Evolutionary conservation across 2,797 vertebrate genomes (phyloP).

Genomic region (Pipistrellus kuhlii): DNA sequence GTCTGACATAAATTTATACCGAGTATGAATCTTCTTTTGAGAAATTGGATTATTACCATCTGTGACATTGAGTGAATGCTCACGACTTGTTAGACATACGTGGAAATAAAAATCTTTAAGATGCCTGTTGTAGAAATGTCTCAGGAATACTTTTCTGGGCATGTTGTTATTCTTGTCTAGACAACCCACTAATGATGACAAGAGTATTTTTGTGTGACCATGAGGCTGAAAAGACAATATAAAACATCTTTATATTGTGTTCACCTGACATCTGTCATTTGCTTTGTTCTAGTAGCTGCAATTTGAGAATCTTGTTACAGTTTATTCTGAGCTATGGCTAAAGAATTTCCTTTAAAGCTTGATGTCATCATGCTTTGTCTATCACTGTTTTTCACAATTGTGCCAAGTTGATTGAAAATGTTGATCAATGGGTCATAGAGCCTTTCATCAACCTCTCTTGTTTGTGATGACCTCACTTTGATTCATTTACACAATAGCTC

Average conservation of each 20-base stretch:
- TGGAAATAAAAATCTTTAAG: slow-evolving; percentile 48
- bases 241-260: background rate
- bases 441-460: background rate
- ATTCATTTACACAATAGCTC: background rate
- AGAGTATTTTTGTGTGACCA: background rate
- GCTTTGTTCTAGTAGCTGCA: background rate
- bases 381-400: background rate
- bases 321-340: slow-evolving; percentile 12
- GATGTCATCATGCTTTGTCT: background rate
- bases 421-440: background rate
- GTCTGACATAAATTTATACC: background rate
- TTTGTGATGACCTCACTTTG: slow-evolving; percentile 11
- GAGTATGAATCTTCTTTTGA: slow-evolving; percentile 10
- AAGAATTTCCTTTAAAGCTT: slow-evolving; percentile 15
- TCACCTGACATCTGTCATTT: background rate
- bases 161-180: background rate
- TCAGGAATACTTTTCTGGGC: background rate
- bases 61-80: background rate
- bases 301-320: background rate
- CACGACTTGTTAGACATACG: background rate
- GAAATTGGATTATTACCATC: slow-evolving; percentile 5
- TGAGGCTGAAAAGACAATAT: slow-evolving; percentile 7
- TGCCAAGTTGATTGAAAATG: background rate
- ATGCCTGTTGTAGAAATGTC: background rate
- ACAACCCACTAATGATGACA: background rate